Percentiles rank a stretch among this genome's conserved stretches.
phyloP scores from a whole-genome alignment of 2,888 invertebrate genomes.

The Strigamia crassipes region DNA sequence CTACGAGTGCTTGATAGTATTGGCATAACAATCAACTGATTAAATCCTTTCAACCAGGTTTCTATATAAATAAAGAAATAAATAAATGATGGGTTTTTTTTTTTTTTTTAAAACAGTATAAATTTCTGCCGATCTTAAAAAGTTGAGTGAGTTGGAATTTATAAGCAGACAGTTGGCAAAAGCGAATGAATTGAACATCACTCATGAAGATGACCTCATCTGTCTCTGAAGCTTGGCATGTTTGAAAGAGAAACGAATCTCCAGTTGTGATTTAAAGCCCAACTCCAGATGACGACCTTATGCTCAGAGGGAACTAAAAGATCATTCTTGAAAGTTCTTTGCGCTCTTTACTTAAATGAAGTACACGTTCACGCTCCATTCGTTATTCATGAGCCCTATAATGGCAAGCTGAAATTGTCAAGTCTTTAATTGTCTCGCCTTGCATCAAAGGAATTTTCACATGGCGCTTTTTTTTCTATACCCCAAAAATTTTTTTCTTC shows the following conservation, averaged over 20 bases:
- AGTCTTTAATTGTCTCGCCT: slow-evolving; percentile 38
- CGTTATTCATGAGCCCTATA: slow-evolving; percentile 36
- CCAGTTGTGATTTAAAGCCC: slow-evolving; percentile 26
- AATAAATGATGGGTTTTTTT: neutral
- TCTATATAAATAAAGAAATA: neutral
- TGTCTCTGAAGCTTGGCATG: slow-evolving; percentile 1
- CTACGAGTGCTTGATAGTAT: neutral
- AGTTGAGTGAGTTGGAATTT: slow-evolving; percentile 29
- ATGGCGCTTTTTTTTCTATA: neutral
- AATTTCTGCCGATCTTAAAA: neutral
- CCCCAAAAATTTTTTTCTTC: neutral
- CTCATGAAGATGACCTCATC: slow-evolving; percentile 29
- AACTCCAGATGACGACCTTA: slow-evolving; percentile 32
- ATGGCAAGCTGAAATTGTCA: slow-evolving; percentile 34
- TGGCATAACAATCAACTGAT: too few relatives aligned
- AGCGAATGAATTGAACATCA: slow-evolving; percentile 27
- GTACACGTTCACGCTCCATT: slow-evolving; percentile 29
- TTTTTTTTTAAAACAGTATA: neutral
- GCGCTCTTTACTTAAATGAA: slow-evolving; percentile 15
- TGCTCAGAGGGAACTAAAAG: slow-evolving; percentile 3
- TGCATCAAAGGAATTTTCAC: slow-evolving; percentile 6
- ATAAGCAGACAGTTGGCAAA: slow-evolving; percentile 35
- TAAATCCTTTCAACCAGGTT: too few relatives aligned
- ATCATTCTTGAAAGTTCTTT: slow-evolving; percentile 22
- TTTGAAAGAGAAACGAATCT: slow-evolving; percentile 29